Base-by-base conservation (phyloP, 2,113 vertebrate species). In the Clinocottus analis region DNA sequence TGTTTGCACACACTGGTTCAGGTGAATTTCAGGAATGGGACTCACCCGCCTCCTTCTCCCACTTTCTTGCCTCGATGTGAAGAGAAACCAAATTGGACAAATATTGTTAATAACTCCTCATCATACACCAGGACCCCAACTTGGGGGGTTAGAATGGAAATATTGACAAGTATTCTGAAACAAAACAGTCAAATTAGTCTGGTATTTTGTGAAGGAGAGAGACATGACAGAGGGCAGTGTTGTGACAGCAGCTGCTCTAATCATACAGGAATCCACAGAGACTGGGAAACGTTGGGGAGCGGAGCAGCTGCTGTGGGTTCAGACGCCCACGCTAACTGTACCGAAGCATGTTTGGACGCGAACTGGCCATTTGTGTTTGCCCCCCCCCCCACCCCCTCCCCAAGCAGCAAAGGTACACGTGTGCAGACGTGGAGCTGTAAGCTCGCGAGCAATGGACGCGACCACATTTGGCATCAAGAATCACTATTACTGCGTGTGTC, bases 1-100 rank as follows among this genome's bases (percentile, higher is more conserved):
- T 91, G 88, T 92, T 92, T 92, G 91, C 89, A 85, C 85, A 87
- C 80, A 87, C 80, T 74, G 75, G 87, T 87, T 89, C 87, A 92
- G 89, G 88, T 92, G 89, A 89, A 93, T 91, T 90, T 92, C 85
- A 91, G 91, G 90, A 92, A 92, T 93, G 91, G 86, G 77, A 80
- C 90, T 85, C 77, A 39, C 85, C 87, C 87, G 80, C 23, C 59
- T 56, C 51, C 77, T 69, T 60, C 84, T 81, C 86, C 86, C 59
- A 79, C 68, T 83, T n/a, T 89, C 82, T 79, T 90, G 66, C 75
- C 56, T 16, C 76, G 80, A 78, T 77, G 80, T 74, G 61, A 90
- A 80, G 59, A 74, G 60, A 70, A 45, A 77, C 29, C 67, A 53
- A 55, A 82, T 39, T 82, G 71, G 73, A 81, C 83, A 87, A 90